Base-by-base conservation (phyloP, 2,113 vertebrate genomes). In the Anarhynchus alexandrinus region DNA sequence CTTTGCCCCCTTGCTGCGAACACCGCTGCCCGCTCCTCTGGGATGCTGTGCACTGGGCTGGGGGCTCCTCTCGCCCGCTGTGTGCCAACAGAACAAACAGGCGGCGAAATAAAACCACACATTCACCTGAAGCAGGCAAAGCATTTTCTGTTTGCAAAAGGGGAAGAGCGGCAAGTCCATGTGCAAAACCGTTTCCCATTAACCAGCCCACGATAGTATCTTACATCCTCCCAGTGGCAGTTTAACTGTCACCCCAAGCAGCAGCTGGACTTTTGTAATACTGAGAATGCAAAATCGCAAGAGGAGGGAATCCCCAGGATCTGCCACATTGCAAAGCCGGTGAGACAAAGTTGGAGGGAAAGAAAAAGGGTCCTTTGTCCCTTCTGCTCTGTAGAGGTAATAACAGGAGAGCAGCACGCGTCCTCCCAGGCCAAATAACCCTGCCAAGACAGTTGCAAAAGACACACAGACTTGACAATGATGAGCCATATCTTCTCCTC, bases 1-100 rank as follows among this genome's bases (percentile, higher is more conserved):
- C 90, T 94, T n/a, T 58, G 52, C 69, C n/a, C 77, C 79, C 81
- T 88, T 55, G 25, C 40, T 2, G 14, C 58, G 49, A 36, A 42
- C 36, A 5, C 5, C 5, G 18, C 65, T 89, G 74, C 26, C 55
- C 2, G 7, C 58, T 25, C 30, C 58, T 38, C 57, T 57, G 4
- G 1, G 54, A 34, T 52, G 54, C 27, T 21, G 2, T 30, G 0
- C 3, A 4, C 34, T 7, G 10, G 26, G 6, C 2, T 51, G 36
- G 26, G 32, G 8, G 34, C 52, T 51, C 20, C 64, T 86, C 15
- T 72, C 5, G n/a, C 32, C 47, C 55, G 3, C 11, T 9, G 52
- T 34, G 32, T 2, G 3, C 11, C 5, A 25, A 43, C n/a, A n/a
- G 58, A 65, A 42, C 55, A 77, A 85, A 82, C 5, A n/a, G 61